Evolutionary conservation across 1,140 invertebrate genomes (phyloP).

Genomic region (Trypoxylus dichotomus): DNA sequence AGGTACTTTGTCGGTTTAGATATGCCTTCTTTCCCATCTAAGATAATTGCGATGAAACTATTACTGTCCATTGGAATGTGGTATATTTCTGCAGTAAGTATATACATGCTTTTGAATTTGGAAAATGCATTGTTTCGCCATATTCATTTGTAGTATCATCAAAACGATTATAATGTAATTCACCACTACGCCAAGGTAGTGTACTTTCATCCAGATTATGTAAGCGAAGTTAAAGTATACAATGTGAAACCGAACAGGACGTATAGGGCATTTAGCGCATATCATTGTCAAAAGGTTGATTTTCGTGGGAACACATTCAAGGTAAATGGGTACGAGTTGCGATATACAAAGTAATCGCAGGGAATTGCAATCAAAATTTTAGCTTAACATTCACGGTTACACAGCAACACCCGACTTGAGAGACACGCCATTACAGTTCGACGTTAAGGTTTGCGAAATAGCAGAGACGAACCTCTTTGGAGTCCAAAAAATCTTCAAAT

Average conservation of each 20-base stretch:
- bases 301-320: not conserved
- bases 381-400: not conserved
- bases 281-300: not conserved
- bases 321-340: not conserved
- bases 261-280: not conserved
- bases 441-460: not conserved
- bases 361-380: not conserved
- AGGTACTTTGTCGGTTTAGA: no score
- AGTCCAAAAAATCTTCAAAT: not conserved
- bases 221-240: not conserved
- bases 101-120: no score
- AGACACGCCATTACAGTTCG: not conserved
- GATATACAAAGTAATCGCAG: no score
- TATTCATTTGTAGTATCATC: not conserved
- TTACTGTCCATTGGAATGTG: no score
- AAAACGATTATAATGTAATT: not conserved
- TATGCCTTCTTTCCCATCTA: no score
- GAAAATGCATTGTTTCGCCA: no score
- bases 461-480: not conserved
- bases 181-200: not conserved
- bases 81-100: no score
- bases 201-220: not conserved
- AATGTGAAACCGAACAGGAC: not conserved
- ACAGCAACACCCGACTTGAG: not conserved
- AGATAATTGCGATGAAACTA: no score